Percentiles rank a stretch among this genome's conserved stretches.
These are phyloP conservation scores for Alviniconcha strummeri DNA, from an alignment of 2,888 invertebrate species.

Conservation along the genomic window DNA sequence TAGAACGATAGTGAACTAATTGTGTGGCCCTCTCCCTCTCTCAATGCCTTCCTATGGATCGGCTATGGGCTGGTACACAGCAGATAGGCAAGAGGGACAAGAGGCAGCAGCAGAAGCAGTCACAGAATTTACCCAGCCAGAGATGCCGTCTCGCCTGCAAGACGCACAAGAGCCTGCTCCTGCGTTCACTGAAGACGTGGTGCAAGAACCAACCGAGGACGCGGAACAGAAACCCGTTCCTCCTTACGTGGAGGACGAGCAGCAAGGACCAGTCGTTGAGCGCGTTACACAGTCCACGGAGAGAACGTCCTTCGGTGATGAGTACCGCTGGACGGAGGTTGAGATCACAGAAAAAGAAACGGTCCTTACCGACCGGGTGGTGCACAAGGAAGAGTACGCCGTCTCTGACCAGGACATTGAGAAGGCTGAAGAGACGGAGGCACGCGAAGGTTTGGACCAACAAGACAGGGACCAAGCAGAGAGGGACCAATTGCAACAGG, in stretches of 20 bases:
- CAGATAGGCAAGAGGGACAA: slow-evolving; percentile 39
- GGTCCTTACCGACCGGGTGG: slow-evolving; percentile 22
- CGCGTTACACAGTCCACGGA: slow-evolving; percentile 7
- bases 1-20: slow-evolving; percentile 27
- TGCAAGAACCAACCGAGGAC: background rate
- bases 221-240: background rate
- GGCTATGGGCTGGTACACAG: slow-evolving; percentile 43
- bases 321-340: slow-evolving; percentile 23
- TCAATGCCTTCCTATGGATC: slow-evolving; percentile 51
- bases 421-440: background rate
- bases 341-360: slow-evolving; percentile 30
- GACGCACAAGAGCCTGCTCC: background rate
- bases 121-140: slow-evolving; percentile 7
- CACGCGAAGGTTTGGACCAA: background rate
- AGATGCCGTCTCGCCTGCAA: background rate
- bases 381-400: slow-evolving; percentile 20
- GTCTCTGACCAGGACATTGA: background rate
- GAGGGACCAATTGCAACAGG: background rate
- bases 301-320: slow-evolving; percentile 1
- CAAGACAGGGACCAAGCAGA: background rate
- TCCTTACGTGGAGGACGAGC: background rate
- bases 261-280: slow-evolving; percentile 21
- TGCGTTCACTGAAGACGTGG: background rate
- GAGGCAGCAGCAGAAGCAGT: slow-evolving; percentile 17
- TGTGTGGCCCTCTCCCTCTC: slow-evolving; percentile 38